Evolutionary conservation across 2,888 invertebrate genomes (phyloP).

Genomic region (Acanthosepion esculentum): DNA sequence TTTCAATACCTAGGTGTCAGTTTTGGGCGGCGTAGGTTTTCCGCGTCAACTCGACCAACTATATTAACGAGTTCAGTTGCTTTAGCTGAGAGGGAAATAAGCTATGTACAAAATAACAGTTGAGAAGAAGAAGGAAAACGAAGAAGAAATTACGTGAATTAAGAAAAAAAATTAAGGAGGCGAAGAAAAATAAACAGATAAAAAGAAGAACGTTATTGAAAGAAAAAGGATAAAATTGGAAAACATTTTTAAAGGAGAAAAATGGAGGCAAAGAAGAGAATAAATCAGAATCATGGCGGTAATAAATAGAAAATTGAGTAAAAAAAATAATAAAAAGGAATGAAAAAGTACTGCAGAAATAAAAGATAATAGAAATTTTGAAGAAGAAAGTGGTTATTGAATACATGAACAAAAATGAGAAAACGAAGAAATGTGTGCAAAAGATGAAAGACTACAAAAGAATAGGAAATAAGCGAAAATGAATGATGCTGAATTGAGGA

Average conservation of each 20-base stretch:
- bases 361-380: too few relatives aligned
- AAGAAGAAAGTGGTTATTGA: neutral
- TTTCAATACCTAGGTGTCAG: conserved; percentile 33
- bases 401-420: neutral
- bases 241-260: neutral
- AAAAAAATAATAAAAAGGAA: too few relatives aligned
- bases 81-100: neutral
- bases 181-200: too few relatives aligned
- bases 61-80: neutral
- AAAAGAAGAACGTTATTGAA: neutral
- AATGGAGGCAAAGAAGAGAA: too few relatives aligned
- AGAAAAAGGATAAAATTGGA: neutral
- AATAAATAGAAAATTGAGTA: too few relatives aligned
- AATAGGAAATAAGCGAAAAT: too few relatives aligned
- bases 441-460: too few relatives aligned
- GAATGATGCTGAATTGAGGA: too few relatives aligned
- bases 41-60: neutral
- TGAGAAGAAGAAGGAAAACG: neutral
- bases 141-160: too few relatives aligned
- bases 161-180: neutral
- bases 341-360: too few relatives aligned
- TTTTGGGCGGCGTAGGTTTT: conserved; percentile 11
- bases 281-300: too few relatives aligned
- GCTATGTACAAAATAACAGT: neutral
- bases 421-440: neutral